Evolutionary conservation across 2,113 vertebrate species (phyloP), one percentile per base, ranked within the genome.

Genomic region (Speoplatyrhinus poulsoni): DNA sequence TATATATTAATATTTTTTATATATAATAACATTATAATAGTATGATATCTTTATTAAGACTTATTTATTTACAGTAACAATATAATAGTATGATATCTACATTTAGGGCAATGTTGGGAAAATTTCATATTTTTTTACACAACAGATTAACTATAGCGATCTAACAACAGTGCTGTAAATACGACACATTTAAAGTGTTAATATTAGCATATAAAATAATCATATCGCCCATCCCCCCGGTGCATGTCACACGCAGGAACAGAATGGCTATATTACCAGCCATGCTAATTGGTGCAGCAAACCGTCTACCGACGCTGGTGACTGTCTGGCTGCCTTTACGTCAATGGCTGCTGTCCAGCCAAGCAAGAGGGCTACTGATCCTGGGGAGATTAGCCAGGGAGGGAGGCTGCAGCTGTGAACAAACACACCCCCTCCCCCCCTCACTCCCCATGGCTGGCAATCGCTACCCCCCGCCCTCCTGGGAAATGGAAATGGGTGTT

Each of bases 401-500:
- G 32, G 65, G 75, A 50, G 59, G 63, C 76, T 83, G 82, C 90
- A 91, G 89, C 90, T 91, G 89, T 82, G 88, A 88, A 88, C 85
- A 82, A 87, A 86, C 75, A 74, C 75, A 81, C 79, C 15, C 12
- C 16, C 56, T 3, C 57, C 9, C 54, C n/a, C 54, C 4, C 57
- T 7, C 26, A 5, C 57, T 19, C 54, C 61, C 49, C 26, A 41
- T 56, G 36, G 58, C 76, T 69, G 58, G 73, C 76, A 71, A 70
- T 73, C 19, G 46, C 65, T 82, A 65, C 0, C 62, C 63, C 73
- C 66, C 72, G 17, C 79, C 80, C 85, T 85, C 79, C 67, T 62
- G 89, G 85, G 89, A 90, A 88, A 90, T 78, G 62, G 83, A 89
- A 88, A 90, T 76, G 81, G 83, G 76, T 62, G 73, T 75, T 87